Evolutionary conservation across 2,797 vertebrate species (phyloP).

Genomic region (Halcyon smyrnensis): DNA sequence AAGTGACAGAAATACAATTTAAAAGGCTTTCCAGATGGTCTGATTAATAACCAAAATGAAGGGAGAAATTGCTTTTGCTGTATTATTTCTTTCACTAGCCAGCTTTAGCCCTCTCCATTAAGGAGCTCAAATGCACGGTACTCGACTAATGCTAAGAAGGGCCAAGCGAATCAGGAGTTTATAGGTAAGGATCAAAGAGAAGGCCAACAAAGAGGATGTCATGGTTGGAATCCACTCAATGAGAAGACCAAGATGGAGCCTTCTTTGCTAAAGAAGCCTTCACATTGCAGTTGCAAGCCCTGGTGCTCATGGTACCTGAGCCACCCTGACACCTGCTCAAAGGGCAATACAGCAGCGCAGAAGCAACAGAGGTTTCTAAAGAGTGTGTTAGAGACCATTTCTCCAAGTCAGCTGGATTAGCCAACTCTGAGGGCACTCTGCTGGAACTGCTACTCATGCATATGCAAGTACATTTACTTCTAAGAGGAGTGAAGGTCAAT

Average conservation of each 20-base stretch:
- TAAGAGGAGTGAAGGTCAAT: not conserved
- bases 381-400: not conserved
- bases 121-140: not conserved
- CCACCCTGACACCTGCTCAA: not conserved
- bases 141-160: not conserved
- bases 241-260: not conserved
- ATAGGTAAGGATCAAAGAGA: not conserved
- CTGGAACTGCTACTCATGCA: not conserved
- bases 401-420: not conserved
- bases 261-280: not conserved
- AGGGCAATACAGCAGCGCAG: not conserved
- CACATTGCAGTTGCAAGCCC: not conserved
- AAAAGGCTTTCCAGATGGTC: not conserved
- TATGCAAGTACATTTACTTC: not conserved
- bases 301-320: not conserved
- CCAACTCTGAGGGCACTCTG: not conserved
- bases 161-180: not conserved
- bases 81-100: not conserved
- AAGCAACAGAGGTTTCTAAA: not conserved
- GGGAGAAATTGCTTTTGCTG: not conserved
- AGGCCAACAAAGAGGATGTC: not conserved
- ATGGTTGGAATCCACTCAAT: not conserved
- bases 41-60: conserved; percentile 3
- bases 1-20: not conserved
- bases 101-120: not conserved